These are phyloP conservation scores for Hippoglossus hippoglossus DNA, from an alignment of 2,797 vertebrate genomes.

Conservation along the genomic window DNA sequence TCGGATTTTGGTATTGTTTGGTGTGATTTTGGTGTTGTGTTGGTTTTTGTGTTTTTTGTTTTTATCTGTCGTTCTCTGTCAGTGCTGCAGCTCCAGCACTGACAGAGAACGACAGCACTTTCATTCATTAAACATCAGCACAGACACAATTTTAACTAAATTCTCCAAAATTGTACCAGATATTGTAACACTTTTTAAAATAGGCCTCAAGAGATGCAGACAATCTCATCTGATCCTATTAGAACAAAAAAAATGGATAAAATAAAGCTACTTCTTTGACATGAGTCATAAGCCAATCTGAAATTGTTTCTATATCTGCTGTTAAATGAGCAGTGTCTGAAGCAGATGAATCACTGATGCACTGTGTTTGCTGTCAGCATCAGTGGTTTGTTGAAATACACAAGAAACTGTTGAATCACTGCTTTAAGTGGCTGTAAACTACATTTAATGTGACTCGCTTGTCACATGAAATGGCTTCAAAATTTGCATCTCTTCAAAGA, in stretches of 20 bases:
- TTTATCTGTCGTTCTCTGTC: too few relatives aligned
- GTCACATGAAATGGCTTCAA: slow-evolving; percentile 22
- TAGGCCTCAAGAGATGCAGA: background rate
- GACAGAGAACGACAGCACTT: too few relatives aligned
- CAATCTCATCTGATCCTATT: background rate
- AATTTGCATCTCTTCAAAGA: slow-evolving; percentile 26
- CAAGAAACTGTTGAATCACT: slow-evolving; percentile 16
- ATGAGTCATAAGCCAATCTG: background rate
- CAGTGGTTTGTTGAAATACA: slow-evolving; percentile 26
- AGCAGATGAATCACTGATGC: too few relatives aligned
- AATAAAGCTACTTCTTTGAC: background rate
- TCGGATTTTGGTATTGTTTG: too few relatives aligned
- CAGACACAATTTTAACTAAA: too few relatives aligned
- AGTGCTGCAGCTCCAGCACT: too few relatives aligned
- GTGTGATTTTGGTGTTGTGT: too few relatives aligned
- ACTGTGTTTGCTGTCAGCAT: too few relatives aligned
- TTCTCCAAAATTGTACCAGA: too few relatives aligned
- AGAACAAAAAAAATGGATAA: background rate
- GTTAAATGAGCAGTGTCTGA: background rate
- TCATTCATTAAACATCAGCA: too few relatives aligned
- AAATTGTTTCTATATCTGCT: background rate
- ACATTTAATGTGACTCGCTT: slow-evolving; percentile 27
- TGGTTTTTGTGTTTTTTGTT: too few relatives aligned
- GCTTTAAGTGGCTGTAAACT: slow-evolving; percentile 6
- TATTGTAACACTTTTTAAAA: background rate